phyloP scores from a whole-genome alignment of 2,797 vertebrate species.

The Staurois parvus region DNA sequence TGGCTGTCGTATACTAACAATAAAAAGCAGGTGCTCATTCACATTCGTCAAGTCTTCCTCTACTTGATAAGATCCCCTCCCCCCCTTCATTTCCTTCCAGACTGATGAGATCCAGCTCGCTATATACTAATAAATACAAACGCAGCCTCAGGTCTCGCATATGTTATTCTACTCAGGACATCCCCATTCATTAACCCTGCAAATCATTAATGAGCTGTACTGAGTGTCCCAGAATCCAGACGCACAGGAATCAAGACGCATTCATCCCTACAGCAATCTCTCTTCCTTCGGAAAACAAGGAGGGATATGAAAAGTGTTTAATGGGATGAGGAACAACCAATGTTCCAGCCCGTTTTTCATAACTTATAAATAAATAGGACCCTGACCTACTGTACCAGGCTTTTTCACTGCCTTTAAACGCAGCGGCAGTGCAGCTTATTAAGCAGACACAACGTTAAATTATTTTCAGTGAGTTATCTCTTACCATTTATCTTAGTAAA shows the following conservation, averaged over 20 bases:
- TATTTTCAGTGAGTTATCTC: conserved; percentile 38
- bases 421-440: conserved; percentile 25
- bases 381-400: conserved; percentile 8
- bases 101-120: not conserved
- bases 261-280: conserved; percentile 19
- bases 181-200: conserved; percentile 8
- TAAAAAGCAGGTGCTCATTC: not conserved
- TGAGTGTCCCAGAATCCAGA: conserved; percentile 20
- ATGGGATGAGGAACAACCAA: conserved; percentile 14
- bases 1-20: not conserved
- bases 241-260: not conserved
- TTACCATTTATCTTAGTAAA: conserved; percentile 49
- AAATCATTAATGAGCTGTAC: conserved; percentile 28
- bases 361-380: conserved; percentile 20
- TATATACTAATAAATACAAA: conserved; percentile 24
- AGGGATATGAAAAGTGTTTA: conserved; percentile 9
- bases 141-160: conserved; percentile 22
- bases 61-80: not conserved
- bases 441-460: conserved; percentile 43
- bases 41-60: not conserved
- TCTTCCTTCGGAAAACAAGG: not conserved
- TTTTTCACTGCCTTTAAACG: conserved; percentile 3
- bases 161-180: conserved; percentile 3
- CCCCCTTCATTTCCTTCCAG: not conserved
- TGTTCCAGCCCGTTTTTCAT: conserved; percentile 14